These are phyloP conservation scores for Drosophila ficusphila DNA, from an alignment of 1,140 invertebrate genomes.

Conservation along the genomic window DNA sequence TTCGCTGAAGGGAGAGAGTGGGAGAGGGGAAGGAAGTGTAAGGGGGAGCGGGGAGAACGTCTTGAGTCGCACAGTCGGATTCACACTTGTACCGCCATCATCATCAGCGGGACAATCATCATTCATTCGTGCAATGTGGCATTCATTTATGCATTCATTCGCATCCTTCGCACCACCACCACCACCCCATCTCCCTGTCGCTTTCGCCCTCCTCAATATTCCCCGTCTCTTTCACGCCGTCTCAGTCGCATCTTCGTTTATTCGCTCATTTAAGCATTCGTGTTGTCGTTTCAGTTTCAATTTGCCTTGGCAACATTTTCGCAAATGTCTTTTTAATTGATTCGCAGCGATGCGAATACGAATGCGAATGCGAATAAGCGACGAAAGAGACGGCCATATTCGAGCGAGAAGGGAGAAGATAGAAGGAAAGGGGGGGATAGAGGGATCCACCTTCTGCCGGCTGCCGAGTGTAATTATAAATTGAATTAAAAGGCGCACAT, in stretches of 20 bases:
- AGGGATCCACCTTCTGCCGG: conserved; percentile 12
- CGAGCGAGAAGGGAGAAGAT: background rate
- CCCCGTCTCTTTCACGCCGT: background rate
- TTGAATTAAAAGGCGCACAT: conserved; percentile 76
- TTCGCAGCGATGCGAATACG: conserved; percentile 49
- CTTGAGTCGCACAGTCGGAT: conserved; percentile 23
- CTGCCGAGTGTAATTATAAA: conserved; percentile 70
- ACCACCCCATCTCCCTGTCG: background rate
- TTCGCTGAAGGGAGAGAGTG: too few species aligned
- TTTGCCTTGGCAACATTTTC: conserved; percentile 68
- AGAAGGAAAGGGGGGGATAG: background rate
- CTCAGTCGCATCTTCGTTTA: conserved; percentile 42
- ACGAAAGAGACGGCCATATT: background rate
- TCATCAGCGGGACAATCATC: conserved; percentile 39
- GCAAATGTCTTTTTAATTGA: conserved; percentile 78
- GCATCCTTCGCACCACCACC: conserved; percentile 1
- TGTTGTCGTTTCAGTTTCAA: conserved; percentile 62
- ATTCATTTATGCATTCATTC: conserved; percentile 57
- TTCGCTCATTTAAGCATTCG: conserved; percentile 59
- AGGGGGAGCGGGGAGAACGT: background rate
- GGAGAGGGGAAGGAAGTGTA: too few species aligned
- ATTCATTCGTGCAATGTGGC: conserved; percentile 59
- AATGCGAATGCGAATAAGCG: background rate
- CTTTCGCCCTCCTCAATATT: background rate
- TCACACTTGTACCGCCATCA: conserved; percentile 27